phyloP scores from a whole-genome alignment of 2,113 vertebrate species.

The Tragulus kanchil region DNA sequence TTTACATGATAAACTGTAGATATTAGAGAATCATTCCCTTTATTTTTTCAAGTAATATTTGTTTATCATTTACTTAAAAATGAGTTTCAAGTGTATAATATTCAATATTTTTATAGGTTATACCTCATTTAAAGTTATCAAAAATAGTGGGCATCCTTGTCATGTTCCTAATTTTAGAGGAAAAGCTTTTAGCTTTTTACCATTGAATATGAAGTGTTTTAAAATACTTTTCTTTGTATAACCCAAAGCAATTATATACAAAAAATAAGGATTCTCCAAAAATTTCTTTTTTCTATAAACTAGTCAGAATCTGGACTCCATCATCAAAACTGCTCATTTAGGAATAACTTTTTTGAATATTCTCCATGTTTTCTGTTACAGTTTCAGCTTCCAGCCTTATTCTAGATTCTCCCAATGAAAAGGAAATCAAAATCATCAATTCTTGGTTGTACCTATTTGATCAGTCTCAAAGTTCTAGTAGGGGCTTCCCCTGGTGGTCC shows the following conservation, averaged over 20 bases:
- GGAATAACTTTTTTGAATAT: not conserved
- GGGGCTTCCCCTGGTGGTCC: no score
- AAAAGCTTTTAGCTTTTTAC: not conserved
- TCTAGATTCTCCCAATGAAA: not conserved
- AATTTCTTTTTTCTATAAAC: no score
- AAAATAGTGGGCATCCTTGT: not conserved
- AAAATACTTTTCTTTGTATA: conserved; percentile 37
- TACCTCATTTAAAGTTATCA: not conserved
- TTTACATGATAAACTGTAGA: not conserved
- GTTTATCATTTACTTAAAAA: not conserved
- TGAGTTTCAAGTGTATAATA: not conserved
- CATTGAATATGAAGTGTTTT: not conserved
- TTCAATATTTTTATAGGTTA: not conserved
- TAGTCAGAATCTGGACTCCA: no score
- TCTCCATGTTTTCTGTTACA: not conserved
- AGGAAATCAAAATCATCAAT: not conserved
- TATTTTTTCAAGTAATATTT: not conserved
- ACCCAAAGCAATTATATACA: not conserved
- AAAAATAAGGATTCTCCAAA: no score
- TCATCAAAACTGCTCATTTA: not conserved
- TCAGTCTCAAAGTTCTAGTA: not conserved
- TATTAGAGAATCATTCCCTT: not conserved
- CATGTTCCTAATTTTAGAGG: not conserved
- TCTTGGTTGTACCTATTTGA: not conserved
- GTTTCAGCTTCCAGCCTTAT: not conserved